phyloP scores from a whole-genome alignment of 64 coral and sea anemone genomes.

The Montipora cactus region DNA sequence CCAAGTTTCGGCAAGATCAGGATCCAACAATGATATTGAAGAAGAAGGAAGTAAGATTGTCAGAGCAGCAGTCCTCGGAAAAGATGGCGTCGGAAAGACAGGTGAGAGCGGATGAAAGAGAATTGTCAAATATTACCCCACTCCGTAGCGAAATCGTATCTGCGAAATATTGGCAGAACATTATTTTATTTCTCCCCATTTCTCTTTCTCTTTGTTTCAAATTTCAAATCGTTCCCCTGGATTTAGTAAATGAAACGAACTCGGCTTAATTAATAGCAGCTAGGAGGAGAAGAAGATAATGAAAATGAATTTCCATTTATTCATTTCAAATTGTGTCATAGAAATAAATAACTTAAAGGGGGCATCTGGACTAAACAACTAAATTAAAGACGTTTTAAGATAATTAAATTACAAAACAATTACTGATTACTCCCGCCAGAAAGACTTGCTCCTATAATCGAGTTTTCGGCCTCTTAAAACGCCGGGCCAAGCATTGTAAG shows the following conservation, averaged over 20 bases:
- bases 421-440: not conserved
- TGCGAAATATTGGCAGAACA: not conserved
- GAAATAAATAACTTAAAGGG: no score
- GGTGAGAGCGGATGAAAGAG: conserved; percentile 17
- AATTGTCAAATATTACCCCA: no score
- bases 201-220: no score
- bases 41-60: conserved; percentile 32
- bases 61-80: conserved; percentile 56
- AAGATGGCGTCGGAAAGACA: conserved; percentile 77
- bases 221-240: no score
- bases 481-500: no score
- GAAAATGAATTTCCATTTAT: not conserved
- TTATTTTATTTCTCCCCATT: not conserved
- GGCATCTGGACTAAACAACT: not conserved
- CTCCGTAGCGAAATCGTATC: no score
- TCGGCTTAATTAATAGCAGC: no score
- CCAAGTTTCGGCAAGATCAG: not conserved
- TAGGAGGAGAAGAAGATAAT: no score
- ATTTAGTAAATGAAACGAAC: no score
- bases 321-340: not conserved
- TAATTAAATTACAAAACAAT: not conserved
- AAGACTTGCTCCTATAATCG: not conserved
- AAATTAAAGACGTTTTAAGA: not conserved
- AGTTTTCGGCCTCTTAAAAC: not conserved
- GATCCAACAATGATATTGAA: conserved; percentile 5